A percentile compares a stretch with the other conserved stretches of the same genome.
phyloP scores from a whole-genome alignment of 2,113 vertebrate genomes.

The Rhabdomys dilectus region DNA sequence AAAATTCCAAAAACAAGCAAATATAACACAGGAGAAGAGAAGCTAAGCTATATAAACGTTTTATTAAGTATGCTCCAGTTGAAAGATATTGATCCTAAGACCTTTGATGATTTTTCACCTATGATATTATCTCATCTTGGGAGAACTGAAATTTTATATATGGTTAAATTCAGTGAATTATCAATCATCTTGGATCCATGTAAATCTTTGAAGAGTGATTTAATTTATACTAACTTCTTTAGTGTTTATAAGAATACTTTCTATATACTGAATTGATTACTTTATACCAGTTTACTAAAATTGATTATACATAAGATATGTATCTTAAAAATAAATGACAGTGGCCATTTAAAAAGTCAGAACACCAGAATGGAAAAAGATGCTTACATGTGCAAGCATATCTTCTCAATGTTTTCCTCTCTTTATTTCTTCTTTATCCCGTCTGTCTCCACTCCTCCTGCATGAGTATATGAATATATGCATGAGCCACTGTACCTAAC shows the following conservation, averaged over 20 bases:
- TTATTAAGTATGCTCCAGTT: neutral
- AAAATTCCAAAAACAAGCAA: neutral
- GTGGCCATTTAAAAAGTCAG: neutral
- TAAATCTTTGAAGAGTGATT: neutral
- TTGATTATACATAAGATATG: neutral
- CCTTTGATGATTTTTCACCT: neutral
- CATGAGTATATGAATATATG: neutral
- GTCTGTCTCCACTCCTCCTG: neutral
- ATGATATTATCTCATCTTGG: neutral
- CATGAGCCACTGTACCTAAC: neutral
- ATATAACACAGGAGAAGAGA: neutral
- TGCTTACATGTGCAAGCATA: neutral
- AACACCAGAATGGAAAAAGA: neutral
- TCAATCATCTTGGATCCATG: neutral
- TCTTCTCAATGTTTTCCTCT: neutral
- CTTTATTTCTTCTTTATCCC: too few species aligned
- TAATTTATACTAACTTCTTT: neutral
- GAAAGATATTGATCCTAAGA: neutral
- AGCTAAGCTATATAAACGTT: too few species aligned
- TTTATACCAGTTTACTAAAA: neutral
- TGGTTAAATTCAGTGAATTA: neutral
- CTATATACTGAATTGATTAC: neutral
- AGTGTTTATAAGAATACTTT: neutral
- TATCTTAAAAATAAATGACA: conserved; percentile 18
- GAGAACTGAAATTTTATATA: neutral